Evolutionary conservation across 1,140 invertebrate species (phyloP), one percentile per base, ranked within the genome.

Genomic region (Diprion similis): DNA sequence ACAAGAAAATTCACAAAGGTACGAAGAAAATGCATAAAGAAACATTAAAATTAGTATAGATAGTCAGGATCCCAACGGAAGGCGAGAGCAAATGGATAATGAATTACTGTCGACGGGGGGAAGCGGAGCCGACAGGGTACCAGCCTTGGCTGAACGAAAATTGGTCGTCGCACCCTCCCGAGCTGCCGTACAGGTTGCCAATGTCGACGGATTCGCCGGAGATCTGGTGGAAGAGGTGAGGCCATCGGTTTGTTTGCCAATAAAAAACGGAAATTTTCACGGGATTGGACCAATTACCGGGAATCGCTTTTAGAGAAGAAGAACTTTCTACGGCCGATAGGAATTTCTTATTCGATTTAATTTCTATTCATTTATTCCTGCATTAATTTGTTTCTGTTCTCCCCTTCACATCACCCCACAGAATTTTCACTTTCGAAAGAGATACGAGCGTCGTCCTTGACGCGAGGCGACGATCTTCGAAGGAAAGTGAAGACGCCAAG

Each of bases 1-100:
- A 19, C 15, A 24, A 66, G n/a, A 71, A 17, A 45, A 37, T 11
- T 24, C 11, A 70, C 70, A 37, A 71, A 71, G 8, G 71, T 47
- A 70, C 37, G 37, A 68, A 19, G 68, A 6, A 45, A 19, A n/a
- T 46, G 19, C 68, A 70, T 19, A 10, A 15, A 73, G 59, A 76
- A 37, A 68, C 59, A 46, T 66, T 3, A 37, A 37, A 37, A 37
- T 37, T 37, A 70, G 11, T 11, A 1, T 68, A 81, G 78, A 48
- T 76, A 48, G 10, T 81, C 51, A 79, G 82, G 64, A 80, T 87
- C 73, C 86, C 86, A n/a, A 85, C 75, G 3, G 24, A 51, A 11
- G 37, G 19, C 10, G 87, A 90, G 72, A 85, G 85, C 48, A 79
- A 84, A 67, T 91, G 90, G 90, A 91, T 92, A 75, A 73, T 83